Evolutionary conservation across 2,113 vertebrate species (phyloP), one percentile per base, ranked within the genome.

Genomic region (Acrocephalus arundinaceus): DNA sequence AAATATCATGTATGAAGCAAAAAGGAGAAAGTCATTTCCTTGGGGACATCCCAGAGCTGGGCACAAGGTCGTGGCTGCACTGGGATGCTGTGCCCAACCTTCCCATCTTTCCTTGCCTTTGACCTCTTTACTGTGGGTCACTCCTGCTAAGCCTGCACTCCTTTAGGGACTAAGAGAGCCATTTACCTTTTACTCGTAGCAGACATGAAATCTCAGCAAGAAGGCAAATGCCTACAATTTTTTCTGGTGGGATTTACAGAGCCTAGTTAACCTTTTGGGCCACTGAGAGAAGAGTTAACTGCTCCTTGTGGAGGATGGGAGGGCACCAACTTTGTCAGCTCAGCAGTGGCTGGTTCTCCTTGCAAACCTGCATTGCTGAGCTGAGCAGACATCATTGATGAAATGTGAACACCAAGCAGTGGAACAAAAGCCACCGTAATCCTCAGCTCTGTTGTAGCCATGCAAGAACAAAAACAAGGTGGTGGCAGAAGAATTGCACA

Each of bases 271-370:
- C 71, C 63, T 94, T 92, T 72, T 48, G 41, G 49, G 45, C 76
- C 70, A 39, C 48, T 0, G 0, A 13, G 2, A 62, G 48, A 93
- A 77, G 67, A 83, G 57, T 51, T 90, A 89, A 45, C 22, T 46
- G 59, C 46, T 93, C n/a, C 52, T 71, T 0, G 0, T 33, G 62
- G 79, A 89, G 76, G 71, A 41, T 21, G 3, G n/a, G 76, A 87
- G 57, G 52, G 33, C 27, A 82, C 35, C 24, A 65, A 45, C 41
- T 96, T 96, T 96, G 95, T 88, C 94, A 95, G 94, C 86, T 94
- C 94, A 71, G 91, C 89, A 72, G 21, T 70, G 76, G 23, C 87
- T 86, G 74, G 74, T 68, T 93, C 84, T 90, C 62, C 93, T 94
- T 89, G 84, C 85, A 94, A 91, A 77, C 41, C 46, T 22, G 37